Conservation (phyloP, 2,113 vertebrate genomes). For the Aphelocoma coerulescens region DNA sequence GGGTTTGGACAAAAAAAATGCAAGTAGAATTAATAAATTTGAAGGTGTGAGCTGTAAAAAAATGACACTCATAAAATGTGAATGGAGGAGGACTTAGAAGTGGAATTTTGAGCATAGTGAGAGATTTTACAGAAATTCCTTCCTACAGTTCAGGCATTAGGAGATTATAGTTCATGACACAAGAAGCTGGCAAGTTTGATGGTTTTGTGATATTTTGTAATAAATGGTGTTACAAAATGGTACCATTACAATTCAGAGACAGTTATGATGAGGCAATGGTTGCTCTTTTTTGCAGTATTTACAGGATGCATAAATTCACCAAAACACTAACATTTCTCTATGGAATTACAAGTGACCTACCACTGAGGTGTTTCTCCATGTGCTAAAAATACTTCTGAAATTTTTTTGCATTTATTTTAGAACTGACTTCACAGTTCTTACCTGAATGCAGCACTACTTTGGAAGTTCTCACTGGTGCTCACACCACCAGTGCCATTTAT, state of each 20-base stretch:
- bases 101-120: neutral
- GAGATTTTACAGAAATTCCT: neutral
- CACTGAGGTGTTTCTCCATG: neutral
- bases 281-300: neutral
- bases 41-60: neutral
- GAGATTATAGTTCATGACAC: accelerated
- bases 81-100: neutral
- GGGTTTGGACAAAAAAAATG: neutral
- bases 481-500: neutral
- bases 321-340: neutral
- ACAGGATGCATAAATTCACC: neutral
- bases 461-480: neutral
- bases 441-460: neutral
- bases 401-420: neutral
- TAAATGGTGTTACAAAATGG: neutral
- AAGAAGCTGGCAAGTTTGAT: neutral
- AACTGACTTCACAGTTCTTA: neutral
- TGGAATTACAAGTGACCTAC: neutral
- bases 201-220: neutral
- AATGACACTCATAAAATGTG: neutral
- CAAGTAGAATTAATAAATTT: neutral
- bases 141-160: neutral
- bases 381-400: neutral
- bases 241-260: neutral
- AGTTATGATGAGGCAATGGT: neutral